Evolutionary conservation across 2,797 vertebrate genomes (phyloP).

Genomic region (Bradypodion pumilum): DNA sequence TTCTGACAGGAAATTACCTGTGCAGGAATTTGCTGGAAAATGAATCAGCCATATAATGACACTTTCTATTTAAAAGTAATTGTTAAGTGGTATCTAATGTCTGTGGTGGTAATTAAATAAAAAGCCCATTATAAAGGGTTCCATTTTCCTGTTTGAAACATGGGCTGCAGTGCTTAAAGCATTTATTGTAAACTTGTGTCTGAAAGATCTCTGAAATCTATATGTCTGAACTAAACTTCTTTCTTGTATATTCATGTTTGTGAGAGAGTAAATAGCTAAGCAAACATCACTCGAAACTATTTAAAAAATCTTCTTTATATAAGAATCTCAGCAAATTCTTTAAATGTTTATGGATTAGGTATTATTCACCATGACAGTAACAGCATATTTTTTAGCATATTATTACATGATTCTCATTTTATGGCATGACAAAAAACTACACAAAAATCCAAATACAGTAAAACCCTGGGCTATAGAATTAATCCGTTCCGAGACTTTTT

Average conservation of each 20-base stretch:
- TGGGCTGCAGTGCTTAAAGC: constrained; percentile 18
- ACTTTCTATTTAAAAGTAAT: constrained; percentile 21
- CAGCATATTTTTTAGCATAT: neutral
- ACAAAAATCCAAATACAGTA: too few relatives aligned
- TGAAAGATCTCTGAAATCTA: constrained; percentile 1
- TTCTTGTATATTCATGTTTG: neutral
- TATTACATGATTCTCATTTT: neutral
- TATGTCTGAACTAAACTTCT: neutral
- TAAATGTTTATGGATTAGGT: neutral
- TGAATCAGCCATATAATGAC: constrained; percentile 31
- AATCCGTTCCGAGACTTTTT: too few relatives aligned
- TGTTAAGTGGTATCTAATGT: constrained; percentile 28
- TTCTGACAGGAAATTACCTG: constrained; percentile 24
- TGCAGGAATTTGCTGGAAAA: constrained; percentile 34
- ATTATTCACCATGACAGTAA: neutral
- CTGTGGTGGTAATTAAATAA: constrained; percentile 32
- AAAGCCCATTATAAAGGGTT: constrained; percentile 24
- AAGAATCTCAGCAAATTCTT: neutral
- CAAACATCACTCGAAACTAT: neutral
- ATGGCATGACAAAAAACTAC: too few relatives aligned
- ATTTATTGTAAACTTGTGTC: neutral
- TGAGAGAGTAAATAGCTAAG: too few relatives aligned
- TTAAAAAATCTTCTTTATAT: neutral
- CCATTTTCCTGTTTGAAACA: constrained; percentile 45
- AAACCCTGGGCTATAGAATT: too few relatives aligned